phyloP scores from a whole-genome alignment of 2,888 invertebrate species.

The Ditula angustiorana region DNA sequence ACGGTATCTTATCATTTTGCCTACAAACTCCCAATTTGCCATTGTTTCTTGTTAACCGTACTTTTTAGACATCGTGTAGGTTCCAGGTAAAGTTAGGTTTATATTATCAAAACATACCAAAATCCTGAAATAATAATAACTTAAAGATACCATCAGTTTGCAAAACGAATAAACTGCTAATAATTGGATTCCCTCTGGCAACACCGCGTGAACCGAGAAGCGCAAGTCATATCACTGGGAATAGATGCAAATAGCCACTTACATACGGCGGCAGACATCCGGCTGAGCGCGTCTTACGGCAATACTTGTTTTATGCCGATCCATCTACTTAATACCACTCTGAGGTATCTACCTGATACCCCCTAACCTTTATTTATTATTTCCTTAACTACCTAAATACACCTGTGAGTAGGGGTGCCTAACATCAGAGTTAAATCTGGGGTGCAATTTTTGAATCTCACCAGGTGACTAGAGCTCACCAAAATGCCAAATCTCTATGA shows the following conservation, averaged over 20 bases:
- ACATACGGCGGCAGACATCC: conserved; percentile 58
- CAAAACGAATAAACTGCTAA: not conserved
- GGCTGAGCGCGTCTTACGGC: conserved; percentile 58
- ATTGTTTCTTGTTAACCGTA: too few relatives aligned
- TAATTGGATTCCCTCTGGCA: not conserved
- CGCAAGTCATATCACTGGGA: conserved; percentile 39
- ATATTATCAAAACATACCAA: too few relatives aligned
- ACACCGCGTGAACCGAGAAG: conserved; percentile 1
- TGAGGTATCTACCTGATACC: conserved; percentile 31
- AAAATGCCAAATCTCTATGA: too few relatives aligned
- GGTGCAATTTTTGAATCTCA: too few relatives aligned
- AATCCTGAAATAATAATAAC: too few relatives aligned
- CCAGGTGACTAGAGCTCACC: too few relatives aligned
- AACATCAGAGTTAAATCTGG: not conserved
- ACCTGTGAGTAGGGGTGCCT: not conserved
- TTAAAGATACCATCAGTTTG: too few relatives aligned
- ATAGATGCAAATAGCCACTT: conserved; percentile 60
- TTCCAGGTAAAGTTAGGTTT: too few relatives aligned
- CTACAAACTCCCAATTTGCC: too few relatives aligned
- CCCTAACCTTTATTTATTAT: conserved; percentile 34
- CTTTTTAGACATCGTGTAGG: too few relatives aligned
- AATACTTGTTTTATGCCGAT: conserved; percentile 50
- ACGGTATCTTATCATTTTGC: too few relatives aligned
- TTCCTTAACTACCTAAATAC: conserved; percentile 9
- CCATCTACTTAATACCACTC: conserved; percentile 44